phyloP scores from a whole-genome alignment of 2,888 invertebrate species.

The Mythimna impura region DNA sequence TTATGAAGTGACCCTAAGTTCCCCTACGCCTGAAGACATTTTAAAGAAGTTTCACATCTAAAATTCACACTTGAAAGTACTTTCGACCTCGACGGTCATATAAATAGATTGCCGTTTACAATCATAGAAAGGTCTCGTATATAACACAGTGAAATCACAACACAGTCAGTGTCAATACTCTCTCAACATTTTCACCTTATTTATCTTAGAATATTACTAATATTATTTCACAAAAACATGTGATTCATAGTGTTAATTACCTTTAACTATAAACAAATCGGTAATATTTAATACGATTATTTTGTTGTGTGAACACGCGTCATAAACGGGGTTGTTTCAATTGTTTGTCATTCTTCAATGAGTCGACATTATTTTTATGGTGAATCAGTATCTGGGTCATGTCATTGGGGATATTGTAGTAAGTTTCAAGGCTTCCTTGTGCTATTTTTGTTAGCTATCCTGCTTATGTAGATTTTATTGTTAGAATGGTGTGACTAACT shows the following conservation, averaged over 20 bases:
- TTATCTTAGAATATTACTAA: slow-evolving; percentile 52
- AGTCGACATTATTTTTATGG: not conserved
- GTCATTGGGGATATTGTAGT: not conserved
- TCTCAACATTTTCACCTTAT: slow-evolving; percentile 62
- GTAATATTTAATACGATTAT: slow-evolving; percentile 31
- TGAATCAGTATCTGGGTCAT: slow-evolving; percentile 6
- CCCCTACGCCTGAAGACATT: not conserved
- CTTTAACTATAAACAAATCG: slow-evolving; percentile 52
- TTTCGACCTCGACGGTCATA: not conserved
- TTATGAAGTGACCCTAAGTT: no score
- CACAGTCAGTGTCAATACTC: slow-evolving; percentile 50
- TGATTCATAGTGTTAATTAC: slow-evolving; percentile 47
- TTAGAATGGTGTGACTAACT: not conserved
- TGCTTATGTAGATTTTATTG: not conserved
- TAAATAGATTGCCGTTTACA: not conserved
- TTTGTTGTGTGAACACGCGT: slow-evolving; percentile 2
- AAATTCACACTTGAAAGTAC: not conserved
- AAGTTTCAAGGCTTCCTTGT: slow-evolving; percentile 1
- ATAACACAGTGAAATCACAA: slow-evolving; percentile 25
- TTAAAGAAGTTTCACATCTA: not conserved
- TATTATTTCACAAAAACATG: slow-evolving; percentile 48
- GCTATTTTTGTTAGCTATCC: slow-evolving; percentile 9
- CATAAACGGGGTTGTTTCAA: not conserved
- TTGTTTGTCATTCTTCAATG: slow-evolving; percentile 12
- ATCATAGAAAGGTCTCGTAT: slow-evolving; percentile 28